Evolutionary conservation across 2,888 invertebrate species (phyloP).

Genomic region (Atethmia centrago): DNA sequence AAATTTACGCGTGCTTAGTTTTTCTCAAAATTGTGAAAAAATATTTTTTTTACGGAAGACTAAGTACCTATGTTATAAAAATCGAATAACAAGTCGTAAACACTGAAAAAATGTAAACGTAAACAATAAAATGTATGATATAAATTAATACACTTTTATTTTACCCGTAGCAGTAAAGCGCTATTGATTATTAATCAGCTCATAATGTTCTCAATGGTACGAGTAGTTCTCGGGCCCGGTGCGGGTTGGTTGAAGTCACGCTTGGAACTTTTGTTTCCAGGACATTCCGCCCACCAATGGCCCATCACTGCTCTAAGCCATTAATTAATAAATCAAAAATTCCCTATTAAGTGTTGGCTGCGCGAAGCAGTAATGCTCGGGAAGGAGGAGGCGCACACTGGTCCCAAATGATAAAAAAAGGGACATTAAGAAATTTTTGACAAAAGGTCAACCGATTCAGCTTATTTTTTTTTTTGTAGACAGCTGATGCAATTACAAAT

Average conservation of each 20-base stretch:
- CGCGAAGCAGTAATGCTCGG: too few species aligned
- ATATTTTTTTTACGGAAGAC: too few species aligned
- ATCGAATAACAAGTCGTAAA: slow-evolving; percentile 21
- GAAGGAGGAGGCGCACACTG: too few species aligned
- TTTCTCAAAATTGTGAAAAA: not conserved
- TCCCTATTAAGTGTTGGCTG: too few species aligned
- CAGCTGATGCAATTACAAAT: too few species aligned
- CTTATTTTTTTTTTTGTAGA: too few species aligned
- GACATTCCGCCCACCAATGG: not conserved
- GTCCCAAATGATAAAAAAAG: too few species aligned
- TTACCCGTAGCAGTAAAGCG: not conserved
- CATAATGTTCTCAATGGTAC: not conserved
- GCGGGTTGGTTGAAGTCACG: not conserved
- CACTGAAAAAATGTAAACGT: slow-evolving; percentile 6
- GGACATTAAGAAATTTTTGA: too few species aligned
- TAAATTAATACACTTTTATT: slow-evolving; percentile 6
- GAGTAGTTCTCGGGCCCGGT: not conserved
- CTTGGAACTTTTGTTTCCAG: not conserved
- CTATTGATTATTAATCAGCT: not conserved
- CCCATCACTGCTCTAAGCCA: too few species aligned
- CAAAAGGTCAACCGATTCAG: too few species aligned
- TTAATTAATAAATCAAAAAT: too few species aligned
- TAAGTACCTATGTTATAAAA: slow-evolving; percentile 3
- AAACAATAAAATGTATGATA: slow-evolving; percentile 15
- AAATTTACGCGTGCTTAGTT: not conserved